A percentile compares a stretch with the other conserved stretches of the same genome.
Conservation (phyloP, 2,113 vertebrate genomes). For the Rhodinocichla rosea region DNA sequence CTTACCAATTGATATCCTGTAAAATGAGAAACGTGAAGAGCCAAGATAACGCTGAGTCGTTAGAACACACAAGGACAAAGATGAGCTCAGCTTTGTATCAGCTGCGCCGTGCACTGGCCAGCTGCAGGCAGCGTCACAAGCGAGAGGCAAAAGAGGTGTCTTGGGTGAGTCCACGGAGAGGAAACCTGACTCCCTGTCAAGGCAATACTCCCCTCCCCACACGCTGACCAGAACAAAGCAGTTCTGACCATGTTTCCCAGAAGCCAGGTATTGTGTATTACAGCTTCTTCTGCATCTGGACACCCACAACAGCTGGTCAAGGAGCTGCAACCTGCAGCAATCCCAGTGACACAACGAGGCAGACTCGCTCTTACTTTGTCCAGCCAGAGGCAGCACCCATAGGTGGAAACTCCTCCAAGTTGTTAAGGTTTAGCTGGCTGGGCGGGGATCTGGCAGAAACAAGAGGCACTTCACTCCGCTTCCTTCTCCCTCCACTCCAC, state of each 20-base stretch:
- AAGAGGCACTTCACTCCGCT: constrained; percentile 49
- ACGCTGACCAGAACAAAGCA: neutral
- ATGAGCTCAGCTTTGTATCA: neutral
- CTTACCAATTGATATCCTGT: neutral
- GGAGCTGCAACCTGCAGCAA: neutral
- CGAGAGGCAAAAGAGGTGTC: fast-evolving
- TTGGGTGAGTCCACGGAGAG: neutral
- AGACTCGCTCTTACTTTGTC: constrained; percentile 71
- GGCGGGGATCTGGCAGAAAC: constrained; percentile 65
- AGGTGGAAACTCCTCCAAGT: constrained; percentile 96
- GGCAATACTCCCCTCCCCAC: neutral
- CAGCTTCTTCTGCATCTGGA: neutral
- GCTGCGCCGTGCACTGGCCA: neutral
- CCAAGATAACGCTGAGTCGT: neutral
- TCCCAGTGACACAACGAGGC: neutral
- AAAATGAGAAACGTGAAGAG: neutral
- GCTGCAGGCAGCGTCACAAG: neutral
- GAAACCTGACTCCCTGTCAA: neutral
- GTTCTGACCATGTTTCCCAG: neutral
- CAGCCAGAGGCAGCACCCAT: constrained; percentile 76
- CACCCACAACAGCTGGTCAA: neutral
- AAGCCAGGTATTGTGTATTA: neutral
- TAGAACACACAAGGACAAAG: neutral
- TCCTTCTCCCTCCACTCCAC: constrained; percentile 65
- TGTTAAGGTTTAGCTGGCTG: constrained; percentile 86